These are phyloP conservation scores for Tachystola acroxantha DNA, from an alignment of 2,888 invertebrate genomes.

Conservation along the genomic window DNA sequence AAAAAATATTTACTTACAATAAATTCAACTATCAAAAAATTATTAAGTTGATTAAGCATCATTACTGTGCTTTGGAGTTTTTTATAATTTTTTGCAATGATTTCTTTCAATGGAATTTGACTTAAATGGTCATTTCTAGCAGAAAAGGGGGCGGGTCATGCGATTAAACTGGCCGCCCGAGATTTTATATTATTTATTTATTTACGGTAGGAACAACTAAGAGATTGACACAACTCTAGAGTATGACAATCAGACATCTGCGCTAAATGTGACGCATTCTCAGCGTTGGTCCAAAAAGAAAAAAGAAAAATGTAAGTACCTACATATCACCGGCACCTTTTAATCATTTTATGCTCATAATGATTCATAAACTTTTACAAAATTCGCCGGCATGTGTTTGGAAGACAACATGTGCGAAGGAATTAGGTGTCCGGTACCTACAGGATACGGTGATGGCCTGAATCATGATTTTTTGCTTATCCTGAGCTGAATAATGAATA, in stretches of 20 bases:
- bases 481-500: not conserved
- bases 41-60: too few relatives aligned
- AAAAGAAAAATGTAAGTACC: slow-evolving; percentile 2
- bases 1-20: too few relatives aligned
- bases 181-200: too few relatives aligned
- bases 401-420: slow-evolving; percentile 34
- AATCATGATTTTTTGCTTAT: slow-evolving; percentile 17
- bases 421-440: slow-evolving; percentile 33
- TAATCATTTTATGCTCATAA: slow-evolving; percentile 17
- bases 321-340: slow-evolving; percentile 7
- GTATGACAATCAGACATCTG: not conserved
- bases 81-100: too few relatives aligned
- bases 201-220: too few relatives aligned
- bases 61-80: too few relatives aligned
- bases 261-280: slow-evolving; percentile 18
- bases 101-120: too few relatives aligned
- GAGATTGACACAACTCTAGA: too few relatives aligned
- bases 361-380: slow-evolving; percentile 49
- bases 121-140: too few relatives aligned
- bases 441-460: slow-evolving; percentile 39
- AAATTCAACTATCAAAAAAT: too few relatives aligned
- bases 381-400: slow-evolving; percentile 26
- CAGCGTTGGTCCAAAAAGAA: slow-evolving; percentile 24
- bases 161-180: too few relatives aligned
- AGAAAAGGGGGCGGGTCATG: too few relatives aligned